These are phyloP conservation scores for Nicator chloris DNA, from an alignment of 2,113 vertebrate genomes.

Conservation along the genomic window DNA sequence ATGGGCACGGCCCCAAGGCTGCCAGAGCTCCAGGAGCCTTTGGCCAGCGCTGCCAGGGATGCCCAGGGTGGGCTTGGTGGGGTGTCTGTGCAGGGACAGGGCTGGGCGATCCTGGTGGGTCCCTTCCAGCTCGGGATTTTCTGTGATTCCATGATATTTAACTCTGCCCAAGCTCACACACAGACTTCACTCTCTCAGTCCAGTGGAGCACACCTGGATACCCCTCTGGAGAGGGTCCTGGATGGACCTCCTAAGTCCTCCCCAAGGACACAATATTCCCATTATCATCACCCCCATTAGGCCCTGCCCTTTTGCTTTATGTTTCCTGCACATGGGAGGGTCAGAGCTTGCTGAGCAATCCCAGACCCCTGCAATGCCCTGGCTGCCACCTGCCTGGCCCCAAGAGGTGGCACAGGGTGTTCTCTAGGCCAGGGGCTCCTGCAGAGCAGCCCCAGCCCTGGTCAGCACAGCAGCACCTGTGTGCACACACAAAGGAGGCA, in stretches of 20 bases:
- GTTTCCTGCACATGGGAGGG: neutral
- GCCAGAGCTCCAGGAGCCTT: neutral
- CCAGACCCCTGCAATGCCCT: neutral
- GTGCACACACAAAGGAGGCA: neutral
- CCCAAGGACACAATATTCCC: neutral
- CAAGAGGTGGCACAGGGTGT: neutral
- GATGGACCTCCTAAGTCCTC: neutral
- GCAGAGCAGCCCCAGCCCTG: neutral
- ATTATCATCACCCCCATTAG: neutral
- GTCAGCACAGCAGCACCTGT: neutral
- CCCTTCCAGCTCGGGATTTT: neutral
- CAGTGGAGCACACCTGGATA: rapidly evolving
- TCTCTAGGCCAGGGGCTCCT: neutral
- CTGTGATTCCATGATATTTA: neutral
- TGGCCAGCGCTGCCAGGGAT: neutral
- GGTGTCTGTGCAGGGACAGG: neutral
- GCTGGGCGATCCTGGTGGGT: neutral
- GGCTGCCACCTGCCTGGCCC: neutral
- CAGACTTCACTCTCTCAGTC: neutral
- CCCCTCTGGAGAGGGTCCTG: neutral
- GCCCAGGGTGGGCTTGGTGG: neutral
- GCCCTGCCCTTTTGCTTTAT: neutral
- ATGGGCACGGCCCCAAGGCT: neutral
- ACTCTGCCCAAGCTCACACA: neutral
- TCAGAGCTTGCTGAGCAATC: neutral